Evolutionary conservation across 2,797 vertebrate genomes (phyloP), one percentile per base, ranked within the genome.

Genomic region (Enteromius radiatus): DNA sequence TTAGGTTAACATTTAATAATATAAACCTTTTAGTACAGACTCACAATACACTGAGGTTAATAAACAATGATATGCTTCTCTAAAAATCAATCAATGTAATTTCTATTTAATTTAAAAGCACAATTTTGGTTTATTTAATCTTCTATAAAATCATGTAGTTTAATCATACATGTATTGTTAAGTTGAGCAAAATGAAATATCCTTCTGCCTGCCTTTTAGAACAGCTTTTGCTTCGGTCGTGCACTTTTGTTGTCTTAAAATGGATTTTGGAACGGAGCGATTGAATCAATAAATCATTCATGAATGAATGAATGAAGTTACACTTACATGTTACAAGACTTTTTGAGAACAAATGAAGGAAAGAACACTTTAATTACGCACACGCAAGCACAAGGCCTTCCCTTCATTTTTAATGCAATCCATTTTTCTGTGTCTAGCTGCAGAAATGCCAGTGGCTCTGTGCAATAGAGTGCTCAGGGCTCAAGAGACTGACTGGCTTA

Each of bases 351-450:
- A 54, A 28, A 74, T 41, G 17, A 41, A 67, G 33, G 67, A 15
- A 28, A 10, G 54, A 36, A 41, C 31, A 47, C 56, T 59, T 74
- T 15, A 74, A 52, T 45, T 64, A 65, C 43, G 5, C 59, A 63
- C 10, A 31, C 1, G 1, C 38, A 76, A 9, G 38, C 67, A 61
- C 52, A 61, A 36, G 52, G 9, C 9, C 23, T 76, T 64, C 45
- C 69, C 15, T 28, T 65, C 23, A 64, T 64, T 78, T 41, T 74
- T 61, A 52, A 78, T 79, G 81, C 65, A 36, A 3, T 63, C n/a
- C 63, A 59, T 64, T 63, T 56, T 45, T 80, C 54, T 10, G 19
- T 33, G 43, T 73, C 28, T 73, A 73, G 41, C 69, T 61, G 67
- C 26, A 73, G 70, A 73, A n/a, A 54, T 73, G 19, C 47, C 12